These are phyloP conservation scores for Remorina albescens DNA, from an alignment of 2,797 vertebrate species.

Conservation along the genomic window DNA sequence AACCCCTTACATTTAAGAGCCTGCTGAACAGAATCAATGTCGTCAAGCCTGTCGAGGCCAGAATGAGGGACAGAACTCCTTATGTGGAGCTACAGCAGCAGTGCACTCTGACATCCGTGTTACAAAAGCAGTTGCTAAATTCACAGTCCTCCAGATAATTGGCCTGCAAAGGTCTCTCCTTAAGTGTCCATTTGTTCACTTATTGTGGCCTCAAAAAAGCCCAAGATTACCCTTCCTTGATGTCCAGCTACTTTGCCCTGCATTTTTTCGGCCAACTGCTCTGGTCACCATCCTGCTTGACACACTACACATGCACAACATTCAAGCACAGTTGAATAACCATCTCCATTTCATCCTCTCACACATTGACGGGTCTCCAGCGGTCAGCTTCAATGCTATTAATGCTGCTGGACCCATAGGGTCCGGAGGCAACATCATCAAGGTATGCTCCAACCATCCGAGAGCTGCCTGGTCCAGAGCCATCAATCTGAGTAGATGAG, in stretches of 20 bases:
- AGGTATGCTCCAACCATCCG: constrained; percentile 86
- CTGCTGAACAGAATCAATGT: constrained; percentile 40
- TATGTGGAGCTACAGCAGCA: constrained; percentile 61
- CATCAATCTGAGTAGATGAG: constrained; percentile 96
- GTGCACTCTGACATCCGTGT: constrained; percentile 63
- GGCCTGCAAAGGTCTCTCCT: constrained; percentile 44
- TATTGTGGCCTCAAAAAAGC: constrained; percentile 39
- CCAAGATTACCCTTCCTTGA: constrained; percentile 29
- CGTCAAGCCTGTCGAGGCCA: constrained; percentile 34
- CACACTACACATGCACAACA: constrained; percentile 19
- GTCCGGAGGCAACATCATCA: constrained; percentile 93
- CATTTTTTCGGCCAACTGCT: constrained; percentile 18
- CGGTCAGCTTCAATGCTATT: constrained; percentile 95
- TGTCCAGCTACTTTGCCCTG: constrained; percentile 36
- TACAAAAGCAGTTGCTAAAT: constrained; percentile 59
- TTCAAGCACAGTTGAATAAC: constrained; percentile 38
- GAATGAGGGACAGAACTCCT: constrained; percentile 35
- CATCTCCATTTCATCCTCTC: constrained; percentile 37
- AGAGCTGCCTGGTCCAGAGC: constrained; percentile 72
- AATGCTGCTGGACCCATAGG: constrained; percentile 89
- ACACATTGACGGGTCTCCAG: constrained; percentile 94
- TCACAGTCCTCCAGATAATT: constrained; percentile 54
- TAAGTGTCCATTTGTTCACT: constrained; percentile 29
- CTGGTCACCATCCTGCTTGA: constrained; percentile 12
- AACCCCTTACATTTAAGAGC: constrained; percentile 33